Evolutionary conservation across 2,888 invertebrate genomes (phyloP), one percentile per base, ranked within the genome.

Genomic region (Epicampocera succincta): DNA sequence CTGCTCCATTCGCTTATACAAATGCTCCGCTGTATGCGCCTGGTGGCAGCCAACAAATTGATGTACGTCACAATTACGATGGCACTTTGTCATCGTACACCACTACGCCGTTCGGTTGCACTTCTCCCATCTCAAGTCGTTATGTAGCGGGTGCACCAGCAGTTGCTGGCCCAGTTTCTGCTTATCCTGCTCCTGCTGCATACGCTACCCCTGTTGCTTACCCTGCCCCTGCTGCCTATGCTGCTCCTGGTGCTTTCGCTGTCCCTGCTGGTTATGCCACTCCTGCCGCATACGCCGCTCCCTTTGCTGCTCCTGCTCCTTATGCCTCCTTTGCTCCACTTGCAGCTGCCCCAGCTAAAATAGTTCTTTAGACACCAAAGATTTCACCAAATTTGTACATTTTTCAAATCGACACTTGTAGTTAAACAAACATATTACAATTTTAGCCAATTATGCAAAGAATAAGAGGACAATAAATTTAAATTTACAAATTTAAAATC

Each of bases 21-120:
- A 92, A 92, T 72, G 92, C 92, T 76, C 92, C 90, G 9, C 74
- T 90, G 15, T 89, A 87, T 58, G 87, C 90, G 38, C 86, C 88
- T 11, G 88, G 87, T 11, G 88, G 89, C 66, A 88, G 89, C 80
- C 88, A 87, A 63, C 90, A 90, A 84, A 84, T 90, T 60, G 90
- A 90, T 84, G 85, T 90, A 1, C 89, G 90, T 72, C 86, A 88
- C 80, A 90, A 88, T 75, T 90, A 86, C 46, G 90, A 89, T 76
- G 89, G 88, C 60, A 86, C 86, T 15, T 86, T 86, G 13, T 89
- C 90, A 3, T 89, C 88, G 38, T 90, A 90, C 83, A 86, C 90
- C 54, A 90, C 89, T 0, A 86, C 89, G 0, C 89, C 89, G n/a
- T 87, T 90, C 61, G 87, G 87, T 21, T 87, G 87, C 73, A 83